Evolutionary conservation across 2,888 invertebrate genomes (phyloP), one percentile per base, ranked within the genome.

Genomic region (Electrophaes corylata): DNA sequence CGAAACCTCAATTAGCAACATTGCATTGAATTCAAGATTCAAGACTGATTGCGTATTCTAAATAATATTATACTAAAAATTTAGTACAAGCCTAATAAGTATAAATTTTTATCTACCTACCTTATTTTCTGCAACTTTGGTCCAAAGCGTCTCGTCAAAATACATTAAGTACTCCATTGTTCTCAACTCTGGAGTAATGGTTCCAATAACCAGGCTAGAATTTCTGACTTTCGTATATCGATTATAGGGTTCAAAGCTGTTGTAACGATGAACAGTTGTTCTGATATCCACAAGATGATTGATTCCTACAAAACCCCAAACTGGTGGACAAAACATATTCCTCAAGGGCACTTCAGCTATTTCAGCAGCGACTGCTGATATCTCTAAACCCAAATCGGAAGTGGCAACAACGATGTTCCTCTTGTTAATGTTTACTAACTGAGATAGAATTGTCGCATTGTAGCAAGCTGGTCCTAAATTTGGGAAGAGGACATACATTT

Each of bases 221-320:
- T 88, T 86, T 51, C 71, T 85, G 3, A 92, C 90, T 75, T 82
- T 92, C 8, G 86, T 66, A 43, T 90, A 92, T 73, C 93, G 87
- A 50, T 75, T 76, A 66, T 91, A 92, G 0, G 94, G 93, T 60
- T 87, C 78, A 70, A 91, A 92, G 35, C 88, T 76, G 64, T 93
- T 83, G 58, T 91, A 92, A 70, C 86, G 90, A 67, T 93, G 92
- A 46, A 93, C 70, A n/a, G 92, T 92, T 39, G 90, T 92, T 55
- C 78, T 80, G 12, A 93, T 73, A 73, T 94, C 94, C 4, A 94
- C 86, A 53, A 93, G 86, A 31, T 92, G 88, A 69, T 92, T 93
- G 18, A 93, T 75, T 11, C 93, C 94, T 23, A 93, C 83, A 65
- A 93, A 94, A 6, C 94, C 94, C 94, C 94, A 94, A 4, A 94